Evolutionary conservation across 2,888 invertebrate genomes (phyloP), one percentile per base, ranked within the genome.

Genomic region (Ypsolopha scabrella): DNA sequence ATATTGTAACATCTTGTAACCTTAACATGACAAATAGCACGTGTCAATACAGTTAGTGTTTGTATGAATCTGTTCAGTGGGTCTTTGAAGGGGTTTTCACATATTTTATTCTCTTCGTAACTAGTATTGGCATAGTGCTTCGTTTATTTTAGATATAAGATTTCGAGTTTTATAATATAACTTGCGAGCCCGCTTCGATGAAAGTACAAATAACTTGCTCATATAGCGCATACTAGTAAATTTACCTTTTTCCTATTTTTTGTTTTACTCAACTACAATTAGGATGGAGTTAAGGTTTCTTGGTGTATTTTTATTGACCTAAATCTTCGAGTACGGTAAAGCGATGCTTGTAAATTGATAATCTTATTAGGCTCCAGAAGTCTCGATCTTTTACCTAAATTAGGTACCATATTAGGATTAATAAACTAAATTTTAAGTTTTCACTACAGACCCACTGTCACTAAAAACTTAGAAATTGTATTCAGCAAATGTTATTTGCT

Each of bases 141-240:
- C 43, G 11, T 11, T 43, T 37, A 8, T 11, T 13, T 36, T 37
- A 13, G 11, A 9, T 10, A 10, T 45, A 43, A 43, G 43, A 13
- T 43, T 14, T 13, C 14, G 43, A 24, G 24, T 13, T 43, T 33
- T 33, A 43, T 33, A 7, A 24, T 36, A 36, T 37, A 57, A 64
- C 57, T 62, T 52, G 53, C 58, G 54, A 64, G 58, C 60, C 64
- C 67, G 63, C 67, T 66, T 64, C 57, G 57, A 58, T 58, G 61
- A 71, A 80, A 83, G 85, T 85, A 85, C 83, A 85, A 83, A 85
- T 73, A 68, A 65, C 67, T 80, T 83, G 85, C 85, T 85, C 83
- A 83, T 60, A 73, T 80, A 79, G 79, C 80, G 75, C 71, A 43
- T 48, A 43, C 44, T 48, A 52, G 35, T 52, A 7, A 13, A 38